Evolutionary conservation across 1,140 invertebrate genomes (phyloP).

Genomic region (Drosophila nigromelanica): DNA sequence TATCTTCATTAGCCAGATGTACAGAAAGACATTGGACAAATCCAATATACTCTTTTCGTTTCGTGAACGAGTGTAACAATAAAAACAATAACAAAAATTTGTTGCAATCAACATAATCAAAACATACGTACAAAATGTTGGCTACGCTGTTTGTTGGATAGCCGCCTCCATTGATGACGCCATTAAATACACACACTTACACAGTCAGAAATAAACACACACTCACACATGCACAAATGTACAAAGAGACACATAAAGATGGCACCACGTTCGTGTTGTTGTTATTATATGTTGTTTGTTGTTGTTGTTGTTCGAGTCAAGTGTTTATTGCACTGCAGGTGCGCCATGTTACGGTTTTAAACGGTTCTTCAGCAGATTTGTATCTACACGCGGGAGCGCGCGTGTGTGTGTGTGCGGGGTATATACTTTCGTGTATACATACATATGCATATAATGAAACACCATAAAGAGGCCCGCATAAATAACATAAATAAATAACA

Average conservation of each 20-base stretch:
- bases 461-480: conserved; percentile 41
- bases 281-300: conserved; percentile 30
- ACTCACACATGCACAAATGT: not conserved
- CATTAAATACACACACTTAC: conserved; percentile 36
- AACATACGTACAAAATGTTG: conserved; percentile 57
- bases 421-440: not conserved
- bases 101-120: conserved; percentile 80
- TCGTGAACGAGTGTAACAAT: conserved; percentile 5
- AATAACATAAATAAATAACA: conserved; percentile 61
- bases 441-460: conserved; percentile 9
- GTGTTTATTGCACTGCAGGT: conserved; percentile 57
- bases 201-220: conserved; percentile 3
- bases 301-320: conserved; percentile 29
- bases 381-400: conserved; percentile 1
- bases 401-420: not conserved
- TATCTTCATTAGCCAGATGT: no score
- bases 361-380: conserved; percentile 47
- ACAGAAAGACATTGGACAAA: no score
- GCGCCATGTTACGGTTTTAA: conserved; percentile 51
- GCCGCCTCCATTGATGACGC: conserved; percentile 49
- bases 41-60: no score
- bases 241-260: conserved; percentile 38
- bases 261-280: conserved; percentile 12
- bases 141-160: conserved; percentile 24
- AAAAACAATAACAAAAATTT: conserved; percentile 53